Evolutionary conservation across 2,797 vertebrate species (phyloP).

Genomic region (Siniperca undulata): DNA sequence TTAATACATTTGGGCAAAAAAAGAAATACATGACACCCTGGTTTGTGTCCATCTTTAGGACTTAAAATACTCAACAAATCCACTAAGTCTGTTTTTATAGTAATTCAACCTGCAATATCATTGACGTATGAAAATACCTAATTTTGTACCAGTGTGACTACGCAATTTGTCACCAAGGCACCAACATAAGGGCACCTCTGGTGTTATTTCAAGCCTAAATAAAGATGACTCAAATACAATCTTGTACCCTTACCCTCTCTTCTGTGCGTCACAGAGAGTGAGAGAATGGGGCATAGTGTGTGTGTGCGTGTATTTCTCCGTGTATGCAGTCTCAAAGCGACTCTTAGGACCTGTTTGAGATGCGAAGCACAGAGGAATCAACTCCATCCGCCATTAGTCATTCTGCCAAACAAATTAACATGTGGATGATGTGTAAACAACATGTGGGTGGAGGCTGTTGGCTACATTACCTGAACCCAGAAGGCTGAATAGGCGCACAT

Average conservation of each 20-base stretch:
- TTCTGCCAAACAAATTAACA: constrained; percentile 54
- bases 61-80: background rate
- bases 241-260: background rate
- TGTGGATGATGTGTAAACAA: constrained; percentile 54
- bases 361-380: constrained; percentile 52
- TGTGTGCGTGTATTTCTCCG: background rate
- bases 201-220: constrained; percentile 10
- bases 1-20: background rate
- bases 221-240: constrained; percentile 8
- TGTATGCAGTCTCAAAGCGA: constrained; percentile 10
- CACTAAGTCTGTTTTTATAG: background rate
- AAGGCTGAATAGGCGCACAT: constrained; percentile 8
- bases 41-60: background rate
- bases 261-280: background rate
- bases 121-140: background rate
- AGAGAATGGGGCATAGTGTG: background rate
- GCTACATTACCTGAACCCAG: constrained; percentile 37
- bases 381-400: constrained; percentile 43
- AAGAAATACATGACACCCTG: background rate
- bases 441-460: constrained; percentile 47
- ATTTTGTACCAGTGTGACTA: background rate
- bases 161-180: background rate
- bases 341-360: constrained; percentile 57
- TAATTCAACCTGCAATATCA: background rate
- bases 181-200: background rate